Percentiles rank a stretch among this genome's conserved stretches.
phyloP scores from a whole-genome alignment of 2,113 vertebrate species.

The Oxyura jamaicensis region DNA sequence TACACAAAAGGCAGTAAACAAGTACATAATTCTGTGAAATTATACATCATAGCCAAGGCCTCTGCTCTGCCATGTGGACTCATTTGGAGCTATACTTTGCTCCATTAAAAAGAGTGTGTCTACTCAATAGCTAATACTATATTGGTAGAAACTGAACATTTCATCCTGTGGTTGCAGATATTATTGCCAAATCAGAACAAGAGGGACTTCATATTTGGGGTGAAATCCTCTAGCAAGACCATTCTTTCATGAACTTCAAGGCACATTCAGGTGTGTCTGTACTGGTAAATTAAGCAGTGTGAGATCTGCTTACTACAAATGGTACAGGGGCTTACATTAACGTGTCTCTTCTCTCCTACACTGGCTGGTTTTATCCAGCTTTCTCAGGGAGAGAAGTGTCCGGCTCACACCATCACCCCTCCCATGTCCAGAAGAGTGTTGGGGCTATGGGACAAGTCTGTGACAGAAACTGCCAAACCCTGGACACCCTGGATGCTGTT shows the following conservation, averaged over 20 bases:
- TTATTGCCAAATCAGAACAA: background rate
- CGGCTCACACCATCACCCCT: background rate
- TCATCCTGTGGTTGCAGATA: background rate
- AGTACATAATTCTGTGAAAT: background rate
- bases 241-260: background rate
- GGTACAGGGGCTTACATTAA: background rate
- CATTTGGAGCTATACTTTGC: background rate
- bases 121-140: fast-evolving
- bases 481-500: background rate
- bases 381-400: background rate
- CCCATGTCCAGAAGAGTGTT: background rate
- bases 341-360: background rate
- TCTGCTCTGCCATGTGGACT: background rate
- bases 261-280: background rate
- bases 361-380: background rate
- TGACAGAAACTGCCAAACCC: background rate
- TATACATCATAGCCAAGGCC: background rate
- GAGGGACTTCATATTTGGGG: background rate
- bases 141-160: background rate
- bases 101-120: background rate
- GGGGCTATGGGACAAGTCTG: background rate
- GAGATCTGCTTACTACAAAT: background rate
- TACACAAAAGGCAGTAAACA: background rate
- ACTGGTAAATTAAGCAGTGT: background rate
- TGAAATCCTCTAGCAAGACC: background rate